Conservation (phyloP, 1,140 invertebrate genomes). For the Zaprionus gabonicus region DNA sequence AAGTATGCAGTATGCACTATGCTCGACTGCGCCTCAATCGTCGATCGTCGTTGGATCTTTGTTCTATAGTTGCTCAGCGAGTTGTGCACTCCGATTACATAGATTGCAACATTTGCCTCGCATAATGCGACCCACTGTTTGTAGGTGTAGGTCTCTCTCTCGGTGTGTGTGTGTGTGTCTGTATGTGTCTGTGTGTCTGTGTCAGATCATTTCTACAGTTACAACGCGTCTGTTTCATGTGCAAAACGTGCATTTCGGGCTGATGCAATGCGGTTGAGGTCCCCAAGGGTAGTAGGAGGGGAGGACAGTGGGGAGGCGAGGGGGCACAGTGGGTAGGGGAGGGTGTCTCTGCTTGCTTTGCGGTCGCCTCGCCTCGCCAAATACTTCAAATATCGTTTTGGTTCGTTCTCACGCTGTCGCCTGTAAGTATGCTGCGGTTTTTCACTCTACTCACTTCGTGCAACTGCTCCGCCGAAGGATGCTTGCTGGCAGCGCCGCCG, state of each 20-base stretch:
- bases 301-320: background rate
- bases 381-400: background rate
- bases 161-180: constrained; percentile 1
- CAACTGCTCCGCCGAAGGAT: constrained; percentile 74
- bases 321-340: background rate
- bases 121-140: constrained; percentile 42
- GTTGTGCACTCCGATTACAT: constrained; percentile 31
- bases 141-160: background rate
- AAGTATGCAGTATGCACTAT: background rate
- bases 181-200: background rate
- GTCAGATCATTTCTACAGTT: constrained; percentile 14
- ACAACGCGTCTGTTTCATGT: constrained; percentile 12
- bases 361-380: background rate
- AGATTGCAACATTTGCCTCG: constrained; percentile 35
- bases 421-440: constrained; percentile 36
- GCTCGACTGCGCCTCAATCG: constrained; percentile 3
- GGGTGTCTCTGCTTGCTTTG: background rate
- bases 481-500: constrained; percentile 70
- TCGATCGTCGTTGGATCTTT: constrained; percentile 8
- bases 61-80: constrained; percentile 16
- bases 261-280: constrained; percentile 53
- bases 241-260: constrained; percentile 25
- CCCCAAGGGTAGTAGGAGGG: too few species aligned
- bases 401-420: constrained; percentile 60
- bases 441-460: constrained; percentile 62